Conservation (phyloP, 1,140 invertebrate genomes). For the Aphelinus certus region DNA sequence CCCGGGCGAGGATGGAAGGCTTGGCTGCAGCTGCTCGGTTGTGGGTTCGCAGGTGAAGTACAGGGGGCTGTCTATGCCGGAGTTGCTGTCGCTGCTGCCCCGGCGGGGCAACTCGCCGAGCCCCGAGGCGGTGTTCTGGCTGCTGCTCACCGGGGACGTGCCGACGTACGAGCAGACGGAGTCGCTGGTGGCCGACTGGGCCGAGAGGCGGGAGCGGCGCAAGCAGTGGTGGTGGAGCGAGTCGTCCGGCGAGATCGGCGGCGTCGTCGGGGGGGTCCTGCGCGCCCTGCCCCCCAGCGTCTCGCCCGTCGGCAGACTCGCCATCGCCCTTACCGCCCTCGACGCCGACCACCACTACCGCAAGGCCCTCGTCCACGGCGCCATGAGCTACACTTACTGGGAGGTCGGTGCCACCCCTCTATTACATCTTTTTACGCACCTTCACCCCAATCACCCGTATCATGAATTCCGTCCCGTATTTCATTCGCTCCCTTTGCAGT, state of each 20-base stretch:
- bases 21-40: too few species aligned
- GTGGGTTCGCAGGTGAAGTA: conserved; percentile 44
- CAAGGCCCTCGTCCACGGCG: conserved; percentile 36
- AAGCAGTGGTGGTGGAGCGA: conserved; percentile 51
- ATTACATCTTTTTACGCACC: not conserved
- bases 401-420: conserved; percentile 45
- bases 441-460: not conserved
- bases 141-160: conserved; percentile 54
- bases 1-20: too few species aligned
- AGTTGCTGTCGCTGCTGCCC: conserved; percentile 49
- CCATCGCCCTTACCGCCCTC: conserved; percentile 48
- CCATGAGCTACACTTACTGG: conserved; percentile 49
- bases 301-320: conserved; percentile 46
- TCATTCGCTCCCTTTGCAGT: too few species aligned
- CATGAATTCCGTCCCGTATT: too few species aligned
- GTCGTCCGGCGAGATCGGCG: conserved; percentile 43
- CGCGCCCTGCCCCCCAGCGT: conserved; percentile 46
- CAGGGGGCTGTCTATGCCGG: conserved; percentile 52
- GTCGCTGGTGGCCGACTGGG: conserved; percentile 52
- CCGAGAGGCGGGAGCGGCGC: conserved; percentile 44
- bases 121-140: conserved; percentile 55
- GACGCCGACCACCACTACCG: conserved; percentile 43
- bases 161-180: conserved; percentile 53
- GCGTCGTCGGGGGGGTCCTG: conserved; percentile 45
- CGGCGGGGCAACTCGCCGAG: conserved; percentile 50